Percentiles rank a stretch among this genome's conserved stretches.
These are phyloP conservation scores for Megaptera novaeangliae DNA, from an alignment of 2,113 vertebrate species.

Conservation along the genomic window DNA sequence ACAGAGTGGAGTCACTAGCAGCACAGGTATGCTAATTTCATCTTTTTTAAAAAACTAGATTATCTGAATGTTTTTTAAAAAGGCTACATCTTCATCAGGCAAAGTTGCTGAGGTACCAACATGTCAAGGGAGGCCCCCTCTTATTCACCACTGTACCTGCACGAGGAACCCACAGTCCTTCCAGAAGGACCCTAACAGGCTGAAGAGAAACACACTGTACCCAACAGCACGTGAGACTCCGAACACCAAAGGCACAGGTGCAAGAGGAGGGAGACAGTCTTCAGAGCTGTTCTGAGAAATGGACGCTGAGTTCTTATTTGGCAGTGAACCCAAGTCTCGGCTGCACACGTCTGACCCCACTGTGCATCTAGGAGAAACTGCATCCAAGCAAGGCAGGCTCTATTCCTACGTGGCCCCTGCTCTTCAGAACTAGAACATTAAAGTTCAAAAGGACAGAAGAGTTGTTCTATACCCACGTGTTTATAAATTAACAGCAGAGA, in stretches of 20 bases:
- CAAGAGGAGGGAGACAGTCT: neutral
- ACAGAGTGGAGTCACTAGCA: neutral
- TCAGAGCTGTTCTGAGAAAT: neutral
- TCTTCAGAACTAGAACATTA: neutral
- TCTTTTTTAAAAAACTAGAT: neutral
- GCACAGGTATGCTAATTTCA: neutral
- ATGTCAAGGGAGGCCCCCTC: too few species aligned
- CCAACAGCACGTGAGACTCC: neutral
- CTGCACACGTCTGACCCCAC: neutral
- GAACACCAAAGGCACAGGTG: neutral
- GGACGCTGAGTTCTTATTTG: neutral
- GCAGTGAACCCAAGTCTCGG: neutral
- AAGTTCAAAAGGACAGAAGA: neutral
- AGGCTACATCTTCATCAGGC: neutral
- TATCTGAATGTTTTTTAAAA: neutral
- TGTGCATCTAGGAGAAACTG: accelerated
- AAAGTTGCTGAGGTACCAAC: neutral
- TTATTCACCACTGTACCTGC: neutral
- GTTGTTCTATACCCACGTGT: neutral
- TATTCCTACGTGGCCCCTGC: neutral
- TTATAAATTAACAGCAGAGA: neutral
- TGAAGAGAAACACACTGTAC: neutral
- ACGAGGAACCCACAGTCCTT: neutral
- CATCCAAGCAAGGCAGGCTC: neutral
- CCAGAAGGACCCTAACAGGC: neutral